Conservation (phyloP, 2,113 vertebrate genomes). For the Axis porcinus region DNA sequence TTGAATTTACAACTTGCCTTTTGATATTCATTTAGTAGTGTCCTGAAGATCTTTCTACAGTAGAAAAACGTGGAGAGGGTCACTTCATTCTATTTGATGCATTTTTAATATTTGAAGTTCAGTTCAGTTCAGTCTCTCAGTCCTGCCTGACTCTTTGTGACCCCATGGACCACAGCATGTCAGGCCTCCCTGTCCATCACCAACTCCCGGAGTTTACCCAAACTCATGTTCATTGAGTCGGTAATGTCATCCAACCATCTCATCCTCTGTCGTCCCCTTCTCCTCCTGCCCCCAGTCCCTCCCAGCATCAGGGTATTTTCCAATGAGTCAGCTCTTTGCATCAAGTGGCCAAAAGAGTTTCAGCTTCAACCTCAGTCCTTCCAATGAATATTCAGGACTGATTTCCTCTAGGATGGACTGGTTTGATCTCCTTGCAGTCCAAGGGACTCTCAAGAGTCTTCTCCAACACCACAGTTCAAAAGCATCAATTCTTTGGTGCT, state of each 20-base stretch:
- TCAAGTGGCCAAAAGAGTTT: not conserved
- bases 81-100: not conserved
- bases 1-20: not conserved
- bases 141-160: fast-evolving
- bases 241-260: not conserved
- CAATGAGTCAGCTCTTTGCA: not conserved
- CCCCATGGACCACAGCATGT: fast-evolving
- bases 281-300: not conserved
- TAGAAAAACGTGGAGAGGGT: not conserved
- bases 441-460: no score
- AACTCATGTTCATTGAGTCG: fast-evolving
- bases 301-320: not conserved
- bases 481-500: no score
- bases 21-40: not conserved
- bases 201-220: not conserved
- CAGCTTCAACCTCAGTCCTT: not conserved
- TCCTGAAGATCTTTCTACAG: not conserved
- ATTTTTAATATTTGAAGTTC: not conserved
- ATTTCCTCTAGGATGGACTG: not conserved
- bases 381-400: not conserved
- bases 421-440: no score
- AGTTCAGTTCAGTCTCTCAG: not conserved
- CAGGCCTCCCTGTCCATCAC: not conserved
- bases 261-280: fast-evolving
- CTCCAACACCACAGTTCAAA: no score